Percentiles rank a stretch among this genome's conserved stretches.
These are phyloP conservation scores for Pseudonaja textilis DNA, from an alignment of 2,113 vertebrate species.

Conservation along the genomic window DNA sequence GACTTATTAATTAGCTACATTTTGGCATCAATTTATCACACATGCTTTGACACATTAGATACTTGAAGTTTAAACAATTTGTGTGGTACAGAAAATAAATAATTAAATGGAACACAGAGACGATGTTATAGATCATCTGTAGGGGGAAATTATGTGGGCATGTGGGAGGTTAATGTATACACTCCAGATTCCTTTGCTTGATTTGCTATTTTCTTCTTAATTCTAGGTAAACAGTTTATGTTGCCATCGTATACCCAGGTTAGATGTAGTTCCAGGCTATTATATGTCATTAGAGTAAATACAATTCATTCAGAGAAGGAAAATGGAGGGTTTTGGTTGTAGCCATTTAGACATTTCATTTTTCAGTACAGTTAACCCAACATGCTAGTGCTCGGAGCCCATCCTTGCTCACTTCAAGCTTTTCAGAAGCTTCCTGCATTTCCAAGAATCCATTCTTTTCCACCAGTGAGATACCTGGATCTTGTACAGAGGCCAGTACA, in stretches of 20 bases:
- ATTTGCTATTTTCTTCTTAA: slow-evolving; percentile 76
- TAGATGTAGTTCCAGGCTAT: slow-evolving; percentile 95
- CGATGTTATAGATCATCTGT: slow-evolving; percentile 65
- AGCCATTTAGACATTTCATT: slow-evolving; percentile 78
- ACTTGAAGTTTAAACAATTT: slow-evolving; percentile 64
- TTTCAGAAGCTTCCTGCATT: slow-evolving; percentile 46
- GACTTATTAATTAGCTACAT: slow-evolving; percentile 67
- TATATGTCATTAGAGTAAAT: slow-evolving; percentile 94
- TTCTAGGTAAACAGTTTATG: slow-evolving; percentile 72
- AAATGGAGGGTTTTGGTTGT: slow-evolving; percentile 84
- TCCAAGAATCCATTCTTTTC: not conserved
- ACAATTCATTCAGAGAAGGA: slow-evolving; percentile 81
- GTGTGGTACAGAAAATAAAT: slow-evolving; percentile 55
- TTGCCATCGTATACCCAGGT: slow-evolving; percentile 85
- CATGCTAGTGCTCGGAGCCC: slow-evolving; percentile 65
- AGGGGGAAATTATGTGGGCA: slow-evolving; percentile 68
- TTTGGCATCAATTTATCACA: slow-evolving; percentile 68
- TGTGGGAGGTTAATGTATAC: slow-evolving; percentile 71
- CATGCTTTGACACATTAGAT: slow-evolving; percentile 59
- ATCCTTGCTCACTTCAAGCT: slow-evolving; percentile 61
- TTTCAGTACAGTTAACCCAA: slow-evolving; percentile 75
- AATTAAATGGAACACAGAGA: slow-evolving; percentile 57
- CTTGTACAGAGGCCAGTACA: not conserved
- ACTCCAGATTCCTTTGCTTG: slow-evolving; percentile 69
- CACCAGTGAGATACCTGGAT: not conserved